phyloP scores from a whole-genome alignment of 1,140 invertebrate species.

The Copidosoma floridanum region DNA sequence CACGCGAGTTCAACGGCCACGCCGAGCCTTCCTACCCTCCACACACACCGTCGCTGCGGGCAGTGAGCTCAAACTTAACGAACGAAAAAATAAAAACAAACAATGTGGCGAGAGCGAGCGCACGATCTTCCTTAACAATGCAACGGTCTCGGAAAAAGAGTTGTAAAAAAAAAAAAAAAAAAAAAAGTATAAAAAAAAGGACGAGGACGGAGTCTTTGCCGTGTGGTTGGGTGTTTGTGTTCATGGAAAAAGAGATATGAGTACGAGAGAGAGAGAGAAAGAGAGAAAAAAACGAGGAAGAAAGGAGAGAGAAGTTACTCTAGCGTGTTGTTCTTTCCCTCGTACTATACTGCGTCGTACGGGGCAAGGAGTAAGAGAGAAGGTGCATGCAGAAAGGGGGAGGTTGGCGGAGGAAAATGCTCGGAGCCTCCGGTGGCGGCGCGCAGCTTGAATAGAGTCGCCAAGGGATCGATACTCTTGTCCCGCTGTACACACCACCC shows the following conservation, averaged over 20 bases:
- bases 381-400: too few relatives aligned
- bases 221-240: too few relatives aligned
- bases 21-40: not conserved
- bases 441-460: conserved; percentile 50
- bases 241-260: too few relatives aligned
- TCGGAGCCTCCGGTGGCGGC: conserved; percentile 43
- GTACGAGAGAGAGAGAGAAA: not conserved
- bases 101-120: not conserved
- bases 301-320: conserved; percentile 27
- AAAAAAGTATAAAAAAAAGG: too few relatives aligned
- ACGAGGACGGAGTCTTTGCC: too few relatives aligned
- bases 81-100: not conserved
- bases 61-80: conserved; percentile 9
- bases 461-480: conserved; percentile 50
- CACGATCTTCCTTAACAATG: conserved; percentile 17
- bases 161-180: too few relatives aligned
- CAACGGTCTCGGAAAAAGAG: conserved; percentile 8
- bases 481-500: conserved; percentile 43
- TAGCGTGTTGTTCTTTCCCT: conserved; percentile 30
- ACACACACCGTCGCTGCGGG: too few relatives aligned
- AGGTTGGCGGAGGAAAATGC: too few relatives aligned
- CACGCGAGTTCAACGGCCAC: not conserved
- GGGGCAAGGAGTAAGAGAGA: conserved; percentile 43
- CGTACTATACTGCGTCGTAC: conserved; percentile 48
- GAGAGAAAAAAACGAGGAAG: not conserved